Evolutionary conservation across 2,888 invertebrate species (phyloP).

Genomic region (Petrolisthes manimaculis): DNA sequence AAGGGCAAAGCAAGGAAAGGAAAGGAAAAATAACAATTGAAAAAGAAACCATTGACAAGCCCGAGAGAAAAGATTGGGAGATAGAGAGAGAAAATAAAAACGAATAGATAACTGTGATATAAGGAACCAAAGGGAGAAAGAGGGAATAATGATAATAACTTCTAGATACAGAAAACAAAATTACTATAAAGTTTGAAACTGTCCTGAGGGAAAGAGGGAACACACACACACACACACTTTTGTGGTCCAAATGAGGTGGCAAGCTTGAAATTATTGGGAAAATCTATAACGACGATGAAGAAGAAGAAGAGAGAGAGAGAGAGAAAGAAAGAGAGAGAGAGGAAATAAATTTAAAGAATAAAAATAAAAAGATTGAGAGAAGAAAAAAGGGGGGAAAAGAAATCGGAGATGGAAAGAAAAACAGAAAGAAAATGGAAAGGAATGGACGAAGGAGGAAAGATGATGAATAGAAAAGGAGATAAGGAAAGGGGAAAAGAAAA

Average conservation of each 20-base stretch:
- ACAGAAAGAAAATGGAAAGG: background rate
- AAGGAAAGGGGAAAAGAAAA: background rate
- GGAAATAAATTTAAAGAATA: background rate
- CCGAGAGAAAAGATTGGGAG: no score
- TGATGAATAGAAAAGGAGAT: background rate
- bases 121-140: background rate
- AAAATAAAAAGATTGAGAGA: background rate
- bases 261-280: background rate
- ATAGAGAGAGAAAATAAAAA: no score
- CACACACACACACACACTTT: slow-evolving; percentile 17
- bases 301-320: background rate
- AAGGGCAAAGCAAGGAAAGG: background rate
- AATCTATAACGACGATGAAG: background rate
- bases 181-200: no score
- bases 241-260: background rate
- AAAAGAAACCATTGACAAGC: background rate
- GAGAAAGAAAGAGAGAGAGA: background rate
- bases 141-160: background rate
- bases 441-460: background rate
- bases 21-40: background rate
- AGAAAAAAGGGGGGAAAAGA: background rate
- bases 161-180: no score
- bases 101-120: background rate
- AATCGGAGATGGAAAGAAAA: background rate
- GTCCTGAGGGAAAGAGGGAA: background rate